These are phyloP conservation scores for Zosterops lateralis DNA, from an alignment of 2,113 vertebrate genomes.

Conservation along the genomic window DNA sequence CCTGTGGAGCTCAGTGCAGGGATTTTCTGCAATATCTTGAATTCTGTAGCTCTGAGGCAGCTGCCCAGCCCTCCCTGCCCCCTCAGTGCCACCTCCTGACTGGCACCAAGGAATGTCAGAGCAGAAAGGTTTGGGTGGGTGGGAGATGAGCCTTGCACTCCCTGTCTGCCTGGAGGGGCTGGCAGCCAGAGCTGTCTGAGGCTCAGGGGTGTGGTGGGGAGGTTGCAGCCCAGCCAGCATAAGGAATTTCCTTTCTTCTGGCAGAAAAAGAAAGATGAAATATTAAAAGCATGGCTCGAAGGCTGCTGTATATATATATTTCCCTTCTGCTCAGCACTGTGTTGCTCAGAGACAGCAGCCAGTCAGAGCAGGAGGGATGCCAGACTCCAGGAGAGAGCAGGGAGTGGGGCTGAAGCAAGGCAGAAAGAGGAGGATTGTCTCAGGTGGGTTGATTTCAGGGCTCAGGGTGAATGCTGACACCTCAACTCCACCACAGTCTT, in stretches of 20 bases:
- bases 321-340: neutral
- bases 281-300: constrained; percentile 24
- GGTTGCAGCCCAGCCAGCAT: neutral
- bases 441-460: neutral
- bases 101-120: neutral
- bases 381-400: neutral
- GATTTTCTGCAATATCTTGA: neutral
- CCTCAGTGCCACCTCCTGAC: neutral
- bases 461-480: neutral
- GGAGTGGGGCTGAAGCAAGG: neutral
- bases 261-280: neutral
- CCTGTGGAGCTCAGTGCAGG: neutral
- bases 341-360: neutral
- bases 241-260: neutral
- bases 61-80: neutral
- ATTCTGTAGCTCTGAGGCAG: neutral
- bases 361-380: neutral
- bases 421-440: neutral
- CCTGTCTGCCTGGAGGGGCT: constrained; percentile 27
- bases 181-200: constrained; percentile 7
- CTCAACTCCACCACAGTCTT: neutral
- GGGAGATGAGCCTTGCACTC: neutral
- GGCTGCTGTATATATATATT: neutral
- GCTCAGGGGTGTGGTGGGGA: neutral
- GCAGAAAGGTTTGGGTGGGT: neutral